Base-by-base conservation (phyloP, 2,797 vertebrate genomes). In the Brachyalestes nurse region DNA sequence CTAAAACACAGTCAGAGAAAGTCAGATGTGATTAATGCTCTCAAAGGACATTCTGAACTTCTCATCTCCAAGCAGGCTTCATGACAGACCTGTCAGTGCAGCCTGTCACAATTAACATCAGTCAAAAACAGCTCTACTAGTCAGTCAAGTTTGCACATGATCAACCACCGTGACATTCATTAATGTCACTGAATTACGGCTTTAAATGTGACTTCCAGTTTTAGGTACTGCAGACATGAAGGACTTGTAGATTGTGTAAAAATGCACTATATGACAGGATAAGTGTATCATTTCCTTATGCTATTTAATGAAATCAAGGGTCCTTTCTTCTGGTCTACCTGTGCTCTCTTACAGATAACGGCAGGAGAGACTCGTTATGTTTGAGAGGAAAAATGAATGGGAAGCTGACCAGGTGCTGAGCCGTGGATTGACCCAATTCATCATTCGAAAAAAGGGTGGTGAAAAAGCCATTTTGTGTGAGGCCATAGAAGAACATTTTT, bases 101-200 rank as follows among this genome's bases (percentile, higher is more conserved):
- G 62, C 19, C 62, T 61, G 60, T 25, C n/a, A 28, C 42, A 75
- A 73, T 82, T 82, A 82, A 67, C 57, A 64, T 77, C 74, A 77
- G 14, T 72, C 73, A 62, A 71, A 42, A 65, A 40, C 49, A 4
- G 16, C 60, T 77, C 21, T 72, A 38, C 19, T 25, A 57, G 13
- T 72, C 51, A 67, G 9, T 66, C 61, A 60, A 5, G 60, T n/a
- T 57, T 71, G 42, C 21, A 64, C 42, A 51, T 75, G 42, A 13
- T 25, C 42, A 72, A 19, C 13, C 72, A 62, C 9, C 28, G n/a
- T 69, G 64, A 70, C 66, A 69, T 40, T 61, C 13, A 75, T 73
- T 40, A 14, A 57, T 57, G 25, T 72, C 19, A 49, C 21, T 17
- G 25, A 19, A 7, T 28, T 57, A 72, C 12, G 49, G 8, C 7